Percentiles rank a stretch among this genome's conserved stretches.
These are phyloP conservation scores for Macrotus californicus DNA, from an alignment of 2,113 vertebrate genomes.

Conservation along the genomic window DNA sequence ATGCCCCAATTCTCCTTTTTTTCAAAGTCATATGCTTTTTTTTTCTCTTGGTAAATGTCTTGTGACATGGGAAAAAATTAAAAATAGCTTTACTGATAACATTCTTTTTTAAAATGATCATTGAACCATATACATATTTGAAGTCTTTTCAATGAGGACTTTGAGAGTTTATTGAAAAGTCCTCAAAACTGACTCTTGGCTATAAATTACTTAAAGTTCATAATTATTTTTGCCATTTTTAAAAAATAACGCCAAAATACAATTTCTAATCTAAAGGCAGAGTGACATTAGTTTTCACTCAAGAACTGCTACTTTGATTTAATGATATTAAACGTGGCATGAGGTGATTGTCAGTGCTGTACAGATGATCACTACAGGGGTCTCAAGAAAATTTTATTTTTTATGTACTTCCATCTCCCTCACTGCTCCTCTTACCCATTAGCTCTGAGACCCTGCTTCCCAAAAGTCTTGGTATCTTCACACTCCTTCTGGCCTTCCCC, in stretches of 20 bases:
- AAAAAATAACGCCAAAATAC: background rate
- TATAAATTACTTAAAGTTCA: background rate
- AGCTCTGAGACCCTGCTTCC: background rate
- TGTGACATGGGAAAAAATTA: background rate
- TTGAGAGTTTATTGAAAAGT: background rate
- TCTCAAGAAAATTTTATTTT: background rate
- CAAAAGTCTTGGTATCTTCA: background rate
- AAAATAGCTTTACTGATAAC: background rate
- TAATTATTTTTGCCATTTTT: background rate
- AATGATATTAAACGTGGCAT: background rate
- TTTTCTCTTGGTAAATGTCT: background rate
- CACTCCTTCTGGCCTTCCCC: background rate
- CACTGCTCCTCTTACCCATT: background rate
- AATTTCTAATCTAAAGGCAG: background rate
- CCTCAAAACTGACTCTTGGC: background rate
- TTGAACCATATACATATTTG: background rate
- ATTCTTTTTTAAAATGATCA: slow-evolving; percentile 17
- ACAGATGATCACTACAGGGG: background rate
- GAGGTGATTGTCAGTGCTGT: background rate
- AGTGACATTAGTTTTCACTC: background rate
- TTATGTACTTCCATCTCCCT: background rate
- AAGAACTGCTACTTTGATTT: background rate
- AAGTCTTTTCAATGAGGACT: background rate
- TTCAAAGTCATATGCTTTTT: background rate
- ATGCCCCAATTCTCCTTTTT: background rate